A percentile compares a stretch with the other conserved stretches of the same genome.
Conservation (phyloP, 2,888 invertebrate genomes). For the Andrena bicolor region DNA sequence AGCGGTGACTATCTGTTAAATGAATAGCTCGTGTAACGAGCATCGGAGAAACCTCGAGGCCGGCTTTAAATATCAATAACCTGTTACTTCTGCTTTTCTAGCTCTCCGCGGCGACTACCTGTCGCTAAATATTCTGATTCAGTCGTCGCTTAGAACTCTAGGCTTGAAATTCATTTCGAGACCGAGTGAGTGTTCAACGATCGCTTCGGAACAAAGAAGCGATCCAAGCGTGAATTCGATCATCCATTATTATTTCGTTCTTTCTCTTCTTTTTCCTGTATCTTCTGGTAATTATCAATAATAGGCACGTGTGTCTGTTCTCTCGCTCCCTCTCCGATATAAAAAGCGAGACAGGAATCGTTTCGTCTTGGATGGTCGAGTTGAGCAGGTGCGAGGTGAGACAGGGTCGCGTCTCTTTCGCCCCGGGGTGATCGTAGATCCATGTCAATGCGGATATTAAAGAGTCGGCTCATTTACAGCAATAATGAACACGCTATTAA, state of each 20-base stretch:
- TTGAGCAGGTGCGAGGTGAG: slow-evolving; percentile 43
- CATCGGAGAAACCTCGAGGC: slow-evolving; percentile 70
- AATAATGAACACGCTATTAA: slow-evolving; percentile 84
- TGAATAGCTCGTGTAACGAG: slow-evolving; percentile 69
- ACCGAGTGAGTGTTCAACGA: background rate
- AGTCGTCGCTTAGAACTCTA: background rate
- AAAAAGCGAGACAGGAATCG: background rate
- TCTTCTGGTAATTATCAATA: background rate
- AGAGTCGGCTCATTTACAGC: slow-evolving; percentile 83
- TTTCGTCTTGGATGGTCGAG: slow-evolving; percentile 23
- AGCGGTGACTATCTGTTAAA: slow-evolving; percentile 49
- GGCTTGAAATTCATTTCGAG: background rate
- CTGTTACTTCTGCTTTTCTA: slow-evolving; percentile 52
- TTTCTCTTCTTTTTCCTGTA: background rate
- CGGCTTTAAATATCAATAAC: slow-evolving; percentile 60
- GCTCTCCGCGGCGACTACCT: background rate
- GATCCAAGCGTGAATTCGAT: background rate
- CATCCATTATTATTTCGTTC: background rate
- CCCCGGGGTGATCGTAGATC: slow-evolving; percentile 38
- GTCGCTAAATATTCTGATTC: slow-evolving; percentile 4
- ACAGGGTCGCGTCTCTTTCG: slow-evolving; percentile 18
- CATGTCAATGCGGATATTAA: slow-evolving; percentile 82
- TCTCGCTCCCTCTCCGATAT: background rate
- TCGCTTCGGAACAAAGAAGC: background rate
- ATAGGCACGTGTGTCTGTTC: background rate